phyloP scores from a whole-genome alignment of 1,140 invertebrate genomes.

The Drosophila azteca region DNA sequence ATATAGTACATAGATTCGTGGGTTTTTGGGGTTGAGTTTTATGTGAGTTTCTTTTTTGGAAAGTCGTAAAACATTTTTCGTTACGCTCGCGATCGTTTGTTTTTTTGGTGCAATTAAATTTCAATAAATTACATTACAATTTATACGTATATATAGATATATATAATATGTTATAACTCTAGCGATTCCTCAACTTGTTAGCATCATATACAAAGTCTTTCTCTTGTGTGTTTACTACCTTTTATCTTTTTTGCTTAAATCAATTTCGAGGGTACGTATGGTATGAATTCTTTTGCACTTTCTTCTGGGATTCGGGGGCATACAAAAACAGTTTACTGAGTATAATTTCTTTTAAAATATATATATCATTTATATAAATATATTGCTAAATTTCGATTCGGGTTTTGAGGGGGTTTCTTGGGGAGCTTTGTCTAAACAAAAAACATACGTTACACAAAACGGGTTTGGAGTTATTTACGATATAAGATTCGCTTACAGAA shows the following conservation, averaged over 20 bases:
- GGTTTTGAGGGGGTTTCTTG: constrained; percentile 17
- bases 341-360: constrained; percentile 74
- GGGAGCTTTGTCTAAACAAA: constrained; percentile 53
- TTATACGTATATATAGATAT: constrained; percentile 21
- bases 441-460: constrained; percentile 61
- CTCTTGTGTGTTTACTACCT: constrained; percentile 54
- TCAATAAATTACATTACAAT: constrained; percentile 75
- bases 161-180: constrained; percentile 58
- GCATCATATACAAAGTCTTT: constrained; percentile 82
- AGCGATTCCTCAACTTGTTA: constrained; percentile 62
- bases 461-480: constrained; percentile 48
- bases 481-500: constrained; percentile 53
- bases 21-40: constrained; percentile 23
- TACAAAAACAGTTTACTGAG: constrained; percentile 58
- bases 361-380: constrained; percentile 53
- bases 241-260: constrained; percentile 48
- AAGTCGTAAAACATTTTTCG: constrained; percentile 67
- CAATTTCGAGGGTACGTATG: constrained; percentile 65
- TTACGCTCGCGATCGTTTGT: constrained; percentile 10
- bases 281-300: constrained; percentile 42
- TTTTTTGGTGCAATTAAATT: constrained; percentile 78
- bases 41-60: constrained; percentile 27
- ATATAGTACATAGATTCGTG: constrained; percentile 65
- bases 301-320: constrained; percentile 20
- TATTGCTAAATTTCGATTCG: constrained; percentile 65